A percentile compares a stretch with the other conserved stretches of the same genome.
These are phyloP conservation scores for Lepidurus couesii DNA, from an alignment of 1,140 invertebrate genomes.

Conservation along the genomic window DNA sequence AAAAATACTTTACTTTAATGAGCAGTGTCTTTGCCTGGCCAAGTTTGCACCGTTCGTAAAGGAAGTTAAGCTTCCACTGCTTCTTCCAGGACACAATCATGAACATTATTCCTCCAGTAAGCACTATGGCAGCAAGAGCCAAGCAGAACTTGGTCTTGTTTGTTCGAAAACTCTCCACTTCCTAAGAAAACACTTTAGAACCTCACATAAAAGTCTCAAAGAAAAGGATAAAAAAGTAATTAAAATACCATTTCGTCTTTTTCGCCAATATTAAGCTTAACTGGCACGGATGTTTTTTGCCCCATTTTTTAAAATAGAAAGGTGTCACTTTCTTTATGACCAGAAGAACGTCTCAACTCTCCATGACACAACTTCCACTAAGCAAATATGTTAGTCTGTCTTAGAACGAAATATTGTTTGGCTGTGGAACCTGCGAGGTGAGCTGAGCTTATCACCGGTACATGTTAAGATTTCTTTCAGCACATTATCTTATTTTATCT, in stretches of 20 bases:
- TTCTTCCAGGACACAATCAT: slow-evolving; percentile 26
- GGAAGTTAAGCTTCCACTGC: slow-evolving; percentile 24
- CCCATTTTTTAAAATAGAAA: slow-evolving; percentile 22
- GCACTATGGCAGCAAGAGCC: slow-evolving; percentile 21
- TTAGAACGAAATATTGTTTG: background rate
- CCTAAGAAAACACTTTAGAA: background rate
- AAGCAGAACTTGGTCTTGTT: slow-evolving; percentile 17
- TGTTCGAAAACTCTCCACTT: slow-evolving; percentile 27
- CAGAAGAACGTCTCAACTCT: background rate
- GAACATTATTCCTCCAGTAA: slow-evolving; percentile 27
- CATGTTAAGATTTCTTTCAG: background rate
- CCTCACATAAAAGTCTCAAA: background rate
- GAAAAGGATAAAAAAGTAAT: background rate
- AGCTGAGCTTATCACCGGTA: background rate
- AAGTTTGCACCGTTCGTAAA: slow-evolving; percentile 31
- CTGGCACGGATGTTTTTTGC: slow-evolving; percentile 26
- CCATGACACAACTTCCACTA: background rate
- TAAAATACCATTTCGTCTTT: slow-evolving; percentile 27
- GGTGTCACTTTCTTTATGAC: background rate
- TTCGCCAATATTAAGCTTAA: slow-evolving; percentile 29
- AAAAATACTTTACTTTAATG: slow-evolving; percentile 26
- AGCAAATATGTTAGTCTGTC: background rate
- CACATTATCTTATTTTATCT: background rate
- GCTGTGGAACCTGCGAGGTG: background rate
- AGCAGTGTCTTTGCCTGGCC: slow-evolving; percentile 27